Conservation (phyloP, 2,113 vertebrate species). For the Pterocles gutturalis region DNA sequence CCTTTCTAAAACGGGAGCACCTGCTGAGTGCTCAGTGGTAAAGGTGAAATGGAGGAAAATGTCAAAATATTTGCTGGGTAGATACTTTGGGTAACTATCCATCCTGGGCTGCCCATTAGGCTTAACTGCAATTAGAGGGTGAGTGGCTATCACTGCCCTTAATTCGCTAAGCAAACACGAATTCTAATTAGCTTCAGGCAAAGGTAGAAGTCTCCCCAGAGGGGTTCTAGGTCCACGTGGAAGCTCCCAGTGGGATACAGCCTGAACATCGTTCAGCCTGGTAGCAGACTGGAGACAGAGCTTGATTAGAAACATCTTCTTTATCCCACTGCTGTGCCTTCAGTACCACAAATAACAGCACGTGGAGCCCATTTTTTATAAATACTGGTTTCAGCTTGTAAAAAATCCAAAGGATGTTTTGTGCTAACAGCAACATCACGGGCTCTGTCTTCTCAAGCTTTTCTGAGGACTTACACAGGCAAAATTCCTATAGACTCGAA, state of each 20-base stretch:
- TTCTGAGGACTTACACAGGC: background rate
- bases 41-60: slow-evolving; percentile 48
- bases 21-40: slow-evolving; percentile 74
- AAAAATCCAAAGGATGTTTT: slow-evolving; percentile 29
- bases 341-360: background rate
- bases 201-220: slow-evolving; percentile 53
- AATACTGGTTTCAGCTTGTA: background rate
- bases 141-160: slow-evolving; percentile 55
- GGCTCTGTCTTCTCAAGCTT: background rate
- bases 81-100: slow-evolving; percentile 34
- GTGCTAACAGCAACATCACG: slow-evolving; percentile 37
- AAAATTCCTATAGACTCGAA: background rate
- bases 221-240: slow-evolving; percentile 27
- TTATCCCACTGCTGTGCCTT: background rate
- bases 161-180: slow-evolving; percentile 76
- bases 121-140: slow-evolving; percentile 50
- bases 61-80: slow-evolving; percentile 77
- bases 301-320: slow-evolving; percentile 51
- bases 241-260: slow-evolving; percentile 9
- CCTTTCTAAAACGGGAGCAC: slow-evolving; percentile 47
- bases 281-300: background rate
- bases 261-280: slow-evolving; percentile 18
- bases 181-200: slow-evolving; percentile 71
- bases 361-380: background rate
- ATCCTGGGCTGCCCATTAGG: slow-evolving; percentile 40